Evolutionary conservation across 2,113 vertebrate genomes (phyloP), one percentile per base, ranked within the genome.

Genomic region (Myodes glareolus): DNA sequence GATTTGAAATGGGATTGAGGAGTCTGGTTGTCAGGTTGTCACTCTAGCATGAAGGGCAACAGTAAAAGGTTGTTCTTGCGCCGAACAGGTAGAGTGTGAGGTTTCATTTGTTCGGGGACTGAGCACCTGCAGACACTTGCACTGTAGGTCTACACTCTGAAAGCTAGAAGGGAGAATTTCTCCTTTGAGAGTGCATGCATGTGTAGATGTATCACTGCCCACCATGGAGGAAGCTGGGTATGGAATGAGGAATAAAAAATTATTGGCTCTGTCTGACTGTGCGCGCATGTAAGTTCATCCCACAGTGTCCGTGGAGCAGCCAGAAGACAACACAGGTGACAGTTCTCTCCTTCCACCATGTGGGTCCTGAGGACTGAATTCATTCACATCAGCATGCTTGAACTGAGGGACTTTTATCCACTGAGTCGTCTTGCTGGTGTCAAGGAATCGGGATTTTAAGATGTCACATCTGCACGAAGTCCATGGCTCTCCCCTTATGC

Each of bases 1-100:
- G 96, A 96, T 95, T 94, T 90, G 92, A 85, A 97, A 93, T 94
- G 72, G 58, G 87, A 93, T 77, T 97, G 81, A 47, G 92, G 63
- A 76, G 17, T 47, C 92, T 95, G 84, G 52, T 95, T 97, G 85
- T 47, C 65, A 67, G 58, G 55, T 68, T 70, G 87, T 23, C 12
- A n/a, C 0, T 92, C 85, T 95, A 93, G 95, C 73, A 6, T 14
- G 36, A 67, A 3, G 6, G 97, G 58, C 7, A 70, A 82, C 75
- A 94, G n/a, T 39, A 0, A 70, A 68, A 88, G 87, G 61, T 55
- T 27, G 70, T 16, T 14, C 47, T 55, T 52, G n/a, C 11, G 65
- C 45, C n/a, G 72, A 88, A 75, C 3, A 89, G 27, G 25, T 61
- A 47, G 45, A 45, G 16, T 85, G 67, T 52, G 12, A 29, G 63